These are phyloP conservation scores for Dendroctonus valens DNA, from an alignment of 1,140 invertebrate species.

Conservation along the genomic window DNA sequence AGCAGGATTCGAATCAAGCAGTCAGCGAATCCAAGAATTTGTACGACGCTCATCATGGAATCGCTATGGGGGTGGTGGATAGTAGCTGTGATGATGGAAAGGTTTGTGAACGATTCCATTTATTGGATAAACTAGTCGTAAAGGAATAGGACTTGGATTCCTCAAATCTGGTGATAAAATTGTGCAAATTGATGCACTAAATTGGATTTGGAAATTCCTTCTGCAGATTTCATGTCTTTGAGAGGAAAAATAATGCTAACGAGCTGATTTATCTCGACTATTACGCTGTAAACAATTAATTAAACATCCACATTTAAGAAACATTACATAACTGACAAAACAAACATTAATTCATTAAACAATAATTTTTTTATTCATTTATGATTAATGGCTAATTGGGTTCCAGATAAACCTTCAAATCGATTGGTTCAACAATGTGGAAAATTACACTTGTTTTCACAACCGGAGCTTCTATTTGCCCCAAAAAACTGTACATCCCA, in stretches of 20 bases:
- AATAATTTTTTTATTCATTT: no score
- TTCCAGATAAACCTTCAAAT: slow-evolving; percentile 65
- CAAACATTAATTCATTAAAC: no score
- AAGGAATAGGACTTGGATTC: neutral
- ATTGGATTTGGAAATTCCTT: no score
- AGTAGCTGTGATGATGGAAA: slow-evolving; percentile 68
- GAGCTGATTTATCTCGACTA: no score
- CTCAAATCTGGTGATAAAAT: no score
- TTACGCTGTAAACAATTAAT: no score
- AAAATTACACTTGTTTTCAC: slow-evolving; percentile 66
- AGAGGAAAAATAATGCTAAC: no score
- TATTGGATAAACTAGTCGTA: neutral
- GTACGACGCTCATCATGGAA: slow-evolving; percentile 50
- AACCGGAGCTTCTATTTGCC: slow-evolving; percentile 53
- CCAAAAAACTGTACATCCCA: slow-evolving; percentile 52
- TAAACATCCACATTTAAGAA: no score
- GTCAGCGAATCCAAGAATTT: slow-evolving; percentile 37
- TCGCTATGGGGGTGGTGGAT: slow-evolving; percentile 59
- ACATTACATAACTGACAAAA: no score
- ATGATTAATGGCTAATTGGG: neutral
- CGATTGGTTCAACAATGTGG: slow-evolving; percentile 69
- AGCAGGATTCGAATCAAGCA: slow-evolving; percentile 37
- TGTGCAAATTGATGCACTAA: no score
- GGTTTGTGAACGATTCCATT: no score
- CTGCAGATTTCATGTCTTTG: no score